These are phyloP conservation scores for Leptonema lineaticorne DNA, from an alignment of 1,140 invertebrate species.

Conservation along the genomic window DNA sequence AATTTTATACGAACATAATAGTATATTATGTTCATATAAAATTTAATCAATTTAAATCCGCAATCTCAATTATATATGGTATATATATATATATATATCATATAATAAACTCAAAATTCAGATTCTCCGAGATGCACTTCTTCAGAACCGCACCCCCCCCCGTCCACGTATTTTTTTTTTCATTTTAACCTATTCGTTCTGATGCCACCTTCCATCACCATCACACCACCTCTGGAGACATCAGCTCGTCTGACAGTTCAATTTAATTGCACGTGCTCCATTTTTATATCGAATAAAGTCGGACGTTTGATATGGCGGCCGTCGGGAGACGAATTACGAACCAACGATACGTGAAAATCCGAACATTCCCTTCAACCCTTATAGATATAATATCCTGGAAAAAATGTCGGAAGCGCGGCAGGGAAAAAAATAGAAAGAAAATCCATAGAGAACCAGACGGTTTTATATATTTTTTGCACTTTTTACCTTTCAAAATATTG, in stretches of 20 bases:
- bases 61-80: too few species aligned
- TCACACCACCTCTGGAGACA: not conserved
- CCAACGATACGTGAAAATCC: slow-evolving; percentile 23
- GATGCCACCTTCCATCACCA: not conserved
- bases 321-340: slow-evolving; percentile 22
- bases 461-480: not conserved
- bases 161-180: not conserved
- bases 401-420: not conserved
- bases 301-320: slow-evolving; percentile 16
- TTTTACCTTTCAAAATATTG: too few species aligned
- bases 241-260: slow-evolving; percentile 36
- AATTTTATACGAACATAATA: too few species aligned
- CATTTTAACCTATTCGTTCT: too few species aligned
- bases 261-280: slow-evolving; percentile 41
- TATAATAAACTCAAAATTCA: too few species aligned
- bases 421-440: not conserved
- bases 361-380: too few species aligned
- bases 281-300: slow-evolving; percentile 35
- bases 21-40: too few species aligned
- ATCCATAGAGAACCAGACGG: not conserved
- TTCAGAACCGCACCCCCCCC: too few species aligned
- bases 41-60: too few species aligned
- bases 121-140: too few species aligned
- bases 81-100: too few species aligned
- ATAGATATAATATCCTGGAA: too few species aligned